Conservation (phyloP, 2,113 vertebrate species). For the Narcine bancroftii region DNA sequence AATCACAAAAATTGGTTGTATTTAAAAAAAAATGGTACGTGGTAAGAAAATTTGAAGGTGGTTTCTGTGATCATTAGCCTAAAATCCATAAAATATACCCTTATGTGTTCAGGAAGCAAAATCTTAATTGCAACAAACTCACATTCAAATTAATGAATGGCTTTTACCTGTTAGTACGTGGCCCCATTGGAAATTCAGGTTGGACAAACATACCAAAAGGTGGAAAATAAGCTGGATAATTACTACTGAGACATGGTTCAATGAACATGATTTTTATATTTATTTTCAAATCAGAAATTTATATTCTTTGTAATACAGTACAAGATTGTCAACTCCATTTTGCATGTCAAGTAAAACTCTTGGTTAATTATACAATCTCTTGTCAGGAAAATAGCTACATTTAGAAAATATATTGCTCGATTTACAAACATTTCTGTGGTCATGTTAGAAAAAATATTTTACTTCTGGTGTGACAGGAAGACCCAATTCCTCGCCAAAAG, state of each 20-base stretch:
- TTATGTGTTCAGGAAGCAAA: too few species aligned
- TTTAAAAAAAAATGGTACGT: too few species aligned
- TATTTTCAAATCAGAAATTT: conserved; percentile 18
- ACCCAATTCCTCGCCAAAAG: neutral
- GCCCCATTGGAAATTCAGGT: too few species aligned
- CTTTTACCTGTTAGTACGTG: neutral
- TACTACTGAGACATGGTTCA: neutral
- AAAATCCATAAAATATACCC: too few species aligned
- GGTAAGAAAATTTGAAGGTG: too few species aligned
- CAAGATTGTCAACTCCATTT: conserved; percentile 31
- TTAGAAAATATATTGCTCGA: conserved; percentile 34
- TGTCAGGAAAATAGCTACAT: conserved; percentile 26
- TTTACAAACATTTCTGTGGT: conserved; percentile 32
- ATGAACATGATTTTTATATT: neutral
- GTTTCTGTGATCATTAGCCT: too few species aligned
- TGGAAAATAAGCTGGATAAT: neutral
- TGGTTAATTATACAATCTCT: conserved; percentile 14
- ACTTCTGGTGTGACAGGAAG: neutral
- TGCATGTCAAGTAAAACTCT: conserved; percentile 4
- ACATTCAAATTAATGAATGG: neutral
- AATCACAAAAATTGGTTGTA: too few species aligned
- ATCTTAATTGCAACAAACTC: too few species aligned
- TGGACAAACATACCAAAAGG: too few species aligned
- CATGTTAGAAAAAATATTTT: conserved; percentile 14
- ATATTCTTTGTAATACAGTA: conserved; percentile 13